Evolutionary conservation across 1,140 invertebrate genomes (phyloP).

Genomic region (Drosophila virilis): DNA sequence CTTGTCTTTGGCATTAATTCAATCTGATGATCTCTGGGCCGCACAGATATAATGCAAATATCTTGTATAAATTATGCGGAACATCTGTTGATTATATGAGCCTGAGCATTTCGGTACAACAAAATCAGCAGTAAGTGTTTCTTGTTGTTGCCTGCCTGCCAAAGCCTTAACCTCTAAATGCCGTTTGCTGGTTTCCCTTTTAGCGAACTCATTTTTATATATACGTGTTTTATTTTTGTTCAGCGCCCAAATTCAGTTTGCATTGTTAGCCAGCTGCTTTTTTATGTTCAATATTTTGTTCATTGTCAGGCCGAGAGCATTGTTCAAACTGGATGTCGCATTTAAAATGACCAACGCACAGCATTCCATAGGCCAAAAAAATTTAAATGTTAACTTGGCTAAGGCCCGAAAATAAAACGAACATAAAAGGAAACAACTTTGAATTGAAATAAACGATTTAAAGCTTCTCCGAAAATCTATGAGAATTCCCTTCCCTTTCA

Average conservation of each 20-base stretch:
- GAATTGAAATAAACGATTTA: slow-evolving; percentile 29
- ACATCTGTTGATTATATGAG: slow-evolving; percentile 17
- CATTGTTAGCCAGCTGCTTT: slow-evolving; percentile 29
- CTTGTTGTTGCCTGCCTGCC: slow-evolving; percentile 42
- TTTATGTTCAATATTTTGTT: slow-evolving; percentile 42
- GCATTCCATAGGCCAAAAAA: slow-evolving; percentile 7
- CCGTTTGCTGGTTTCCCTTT: slow-evolving; percentile 42
- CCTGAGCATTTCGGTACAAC: slow-evolving; percentile 20
- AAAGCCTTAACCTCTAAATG: slow-evolving; percentile 65
- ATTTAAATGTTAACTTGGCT: slow-evolving; percentile 2
- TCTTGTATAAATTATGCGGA: slow-evolving; percentile 69
- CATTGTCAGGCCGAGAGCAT: slow-evolving; percentile 32
- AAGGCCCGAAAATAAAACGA: neutral
- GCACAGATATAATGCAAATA: slow-evolving; percentile 69
- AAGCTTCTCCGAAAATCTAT: slow-evolving; percentile 1
- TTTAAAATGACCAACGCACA: neutral
- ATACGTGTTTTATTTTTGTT: neutral
- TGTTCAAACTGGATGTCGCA: slow-evolving; percentile 22
- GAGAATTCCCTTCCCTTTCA: slow-evolving; percentile 42
- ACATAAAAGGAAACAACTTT: slow-evolving; percentile 38
- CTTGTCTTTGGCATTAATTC: slow-evolving; percentile 57
- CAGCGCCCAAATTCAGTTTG: slow-evolving; percentile 8
- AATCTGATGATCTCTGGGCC: slow-evolving; percentile 63
- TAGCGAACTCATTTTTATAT: neutral
- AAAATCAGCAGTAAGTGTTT: slow-evolving; percentile 28